Evolutionary conservation across 2,113 vertebrate species (phyloP), one percentile per base, ranked within the genome.

Genomic region (Sinocyclocheilus maitianheensis): DNA sequence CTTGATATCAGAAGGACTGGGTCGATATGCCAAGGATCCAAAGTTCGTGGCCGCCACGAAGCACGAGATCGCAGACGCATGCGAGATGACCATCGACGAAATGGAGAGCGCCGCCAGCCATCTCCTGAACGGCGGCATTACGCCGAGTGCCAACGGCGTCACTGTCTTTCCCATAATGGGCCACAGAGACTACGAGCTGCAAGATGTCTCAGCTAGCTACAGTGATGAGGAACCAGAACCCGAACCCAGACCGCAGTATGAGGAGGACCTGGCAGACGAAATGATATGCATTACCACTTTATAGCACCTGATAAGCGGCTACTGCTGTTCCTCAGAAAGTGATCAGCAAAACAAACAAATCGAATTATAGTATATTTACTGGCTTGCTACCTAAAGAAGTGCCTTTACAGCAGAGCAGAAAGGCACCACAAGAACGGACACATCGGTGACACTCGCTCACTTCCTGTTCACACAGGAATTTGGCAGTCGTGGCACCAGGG

Each of bases 211-310:
- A 81, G 95, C 95, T 43, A 97, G 96, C 89, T 99, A 97, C 93
- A 99, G 98, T 0, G 98, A 99, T 0, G 98, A 99, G 84, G 98
- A 99, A 90, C 96, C 96, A 0, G 98, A 99, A 87, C 90, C 87
- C 0, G 95, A 94, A 83, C 91, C 88, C 40, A 91, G 93, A 88
- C 91, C 92, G 88, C 94, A 91, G 86, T 98, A 98, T 0, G 98
- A 99, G 93, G 98, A 99, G 93, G 98, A 99, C 92, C 95, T 99
- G 94, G 97, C 97, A 10, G 98, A 98, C 58, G 98, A 99, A 92
- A 99, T 99, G 97, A 99, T 99, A 91, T 99, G 98, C 94, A 97
- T 99, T 91, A 99, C 98, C 22, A 97, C 97, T 90, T 98, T 99
- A 97, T 99, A 99, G 97, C 96, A 94, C 91, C 90, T 87, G 91